phyloP scores from a whole-genome alignment of 1,140 invertebrate species.

The Cydia pomonella region DNA sequence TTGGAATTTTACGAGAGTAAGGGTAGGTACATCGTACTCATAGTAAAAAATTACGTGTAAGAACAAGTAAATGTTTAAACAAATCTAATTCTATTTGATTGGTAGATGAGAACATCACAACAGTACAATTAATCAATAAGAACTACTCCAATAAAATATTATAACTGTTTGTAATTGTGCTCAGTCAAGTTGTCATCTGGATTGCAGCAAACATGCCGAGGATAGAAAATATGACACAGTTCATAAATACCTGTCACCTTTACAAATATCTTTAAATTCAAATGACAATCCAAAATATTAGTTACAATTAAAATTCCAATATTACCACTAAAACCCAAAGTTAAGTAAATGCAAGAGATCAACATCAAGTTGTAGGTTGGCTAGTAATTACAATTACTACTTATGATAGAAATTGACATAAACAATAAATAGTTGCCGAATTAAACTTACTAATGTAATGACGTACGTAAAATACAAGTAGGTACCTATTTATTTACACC shows the following conservation, averaged over 20 bases:
- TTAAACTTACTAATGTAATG: constrained; percentile 24
- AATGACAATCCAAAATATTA: background rate
- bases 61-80: background rate
- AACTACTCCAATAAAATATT: background rate
- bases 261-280: background rate
- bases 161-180: background rate
- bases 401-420: constrained; percentile 30
- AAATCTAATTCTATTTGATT: background rate
- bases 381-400: constrained; percentile 30
- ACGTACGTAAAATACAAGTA: constrained; percentile 27
- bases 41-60: background rate
- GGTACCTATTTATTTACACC: constrained; percentile 33
- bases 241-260: too few relatives aligned
- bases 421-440: constrained; percentile 29
- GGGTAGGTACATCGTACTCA: background rate
- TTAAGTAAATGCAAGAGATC: constrained; percentile 20
- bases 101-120: background rate
- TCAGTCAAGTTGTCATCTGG: background rate
- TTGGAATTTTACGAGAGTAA: background rate
- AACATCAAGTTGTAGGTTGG: constrained; percentile 8
- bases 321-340: background rate
- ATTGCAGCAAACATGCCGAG: background rate
- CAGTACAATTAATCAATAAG: background rate
- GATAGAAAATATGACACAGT: background rate
- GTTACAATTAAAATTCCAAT: background rate